These are phyloP conservation scores for Lasioglossum albipes DNA, from an alignment of 1,140 invertebrate genomes.

Conservation along the genomic window DNA sequence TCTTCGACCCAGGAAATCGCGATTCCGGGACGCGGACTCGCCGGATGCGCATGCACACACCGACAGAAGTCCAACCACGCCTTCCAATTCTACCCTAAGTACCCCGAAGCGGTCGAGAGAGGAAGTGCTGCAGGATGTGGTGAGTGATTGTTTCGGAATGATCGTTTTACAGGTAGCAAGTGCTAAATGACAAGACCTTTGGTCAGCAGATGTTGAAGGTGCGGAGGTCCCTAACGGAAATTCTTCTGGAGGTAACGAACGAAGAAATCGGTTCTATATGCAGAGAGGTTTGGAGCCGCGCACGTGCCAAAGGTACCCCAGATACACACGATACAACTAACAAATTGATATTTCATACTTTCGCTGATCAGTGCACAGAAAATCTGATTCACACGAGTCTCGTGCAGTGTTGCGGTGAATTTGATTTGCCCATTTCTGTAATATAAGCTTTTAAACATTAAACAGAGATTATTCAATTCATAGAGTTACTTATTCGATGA, in stretches of 20 bases:
- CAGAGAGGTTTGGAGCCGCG: slow-evolving; percentile 86
- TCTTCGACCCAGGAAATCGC: slow-evolving; percentile 74
- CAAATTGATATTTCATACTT: slow-evolving; percentile 69
- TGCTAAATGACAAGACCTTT: slow-evolving; percentile 39
- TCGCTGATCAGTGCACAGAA: slow-evolving; percentile 61
- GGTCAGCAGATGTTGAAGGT: slow-evolving; percentile 91
- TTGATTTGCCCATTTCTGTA: slow-evolving; percentile 66
- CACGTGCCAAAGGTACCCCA: slow-evolving; percentile 84
- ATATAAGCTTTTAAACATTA: slow-evolving; percentile 72
- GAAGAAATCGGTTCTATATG: slow-evolving; percentile 91
- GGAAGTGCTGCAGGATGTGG: slow-evolving; percentile 80
- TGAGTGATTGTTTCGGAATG: slow-evolving; percentile 56
- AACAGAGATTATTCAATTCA: slow-evolving; percentile 71
- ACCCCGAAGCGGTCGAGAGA: slow-evolving; percentile 75
- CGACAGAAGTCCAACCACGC: slow-evolving; percentile 65
- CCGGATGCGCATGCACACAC: slow-evolving; percentile 65
- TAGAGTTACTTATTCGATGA: slow-evolving; percentile 75
- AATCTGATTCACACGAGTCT: slow-evolving; percentile 57
- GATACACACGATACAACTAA: slow-evolving; percentile 76
- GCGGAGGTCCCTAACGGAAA: slow-evolving; percentile 92
- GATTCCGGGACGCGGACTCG: slow-evolving; percentile 77
- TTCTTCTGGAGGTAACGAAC: slow-evolving; percentile 95
- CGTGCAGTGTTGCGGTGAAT: slow-evolving; percentile 59
- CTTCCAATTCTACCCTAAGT: slow-evolving; percentile 42
- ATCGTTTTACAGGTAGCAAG: neutral